Conservation (phyloP, 2,797 vertebrate species). For the Dromococcyx pavoninus region DNA sequence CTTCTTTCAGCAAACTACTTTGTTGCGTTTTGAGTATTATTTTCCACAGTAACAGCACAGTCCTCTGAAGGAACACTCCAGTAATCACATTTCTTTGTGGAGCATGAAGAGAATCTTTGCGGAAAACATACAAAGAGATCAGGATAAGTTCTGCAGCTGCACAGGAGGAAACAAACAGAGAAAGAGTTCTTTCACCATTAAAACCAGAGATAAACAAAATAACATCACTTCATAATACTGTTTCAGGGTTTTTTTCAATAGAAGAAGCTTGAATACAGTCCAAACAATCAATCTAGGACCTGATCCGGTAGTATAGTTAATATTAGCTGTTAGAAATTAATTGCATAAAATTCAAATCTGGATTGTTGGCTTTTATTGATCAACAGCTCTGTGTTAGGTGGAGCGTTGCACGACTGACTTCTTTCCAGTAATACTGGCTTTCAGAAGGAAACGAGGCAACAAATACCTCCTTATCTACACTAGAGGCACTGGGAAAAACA, state of each 20-base stretch:
- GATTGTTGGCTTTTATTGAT: background rate
- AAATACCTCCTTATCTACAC: background rate
- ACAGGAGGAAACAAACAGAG: background rate
- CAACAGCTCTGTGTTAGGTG: background rate
- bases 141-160: background rate
- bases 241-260: background rate
- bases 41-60: background rate
- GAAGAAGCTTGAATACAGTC: background rate
- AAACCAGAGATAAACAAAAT: background rate
- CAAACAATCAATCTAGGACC: background rate
- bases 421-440: background rate
- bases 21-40: background rate
- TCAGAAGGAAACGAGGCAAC: background rate
- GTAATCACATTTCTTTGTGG: background rate
- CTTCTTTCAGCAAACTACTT: background rate
- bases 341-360: background rate
- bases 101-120: background rate
- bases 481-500: background rate
- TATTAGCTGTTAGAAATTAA: background rate
- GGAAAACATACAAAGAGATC: accelerated
- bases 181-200: background rate
- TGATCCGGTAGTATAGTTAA: background rate
- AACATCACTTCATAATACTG: background rate
- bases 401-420: background rate
- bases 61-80: background rate